Base-by-base conservation (phyloP, 2,113 vertebrate species). In the Dipodomys stephensi region DNA sequence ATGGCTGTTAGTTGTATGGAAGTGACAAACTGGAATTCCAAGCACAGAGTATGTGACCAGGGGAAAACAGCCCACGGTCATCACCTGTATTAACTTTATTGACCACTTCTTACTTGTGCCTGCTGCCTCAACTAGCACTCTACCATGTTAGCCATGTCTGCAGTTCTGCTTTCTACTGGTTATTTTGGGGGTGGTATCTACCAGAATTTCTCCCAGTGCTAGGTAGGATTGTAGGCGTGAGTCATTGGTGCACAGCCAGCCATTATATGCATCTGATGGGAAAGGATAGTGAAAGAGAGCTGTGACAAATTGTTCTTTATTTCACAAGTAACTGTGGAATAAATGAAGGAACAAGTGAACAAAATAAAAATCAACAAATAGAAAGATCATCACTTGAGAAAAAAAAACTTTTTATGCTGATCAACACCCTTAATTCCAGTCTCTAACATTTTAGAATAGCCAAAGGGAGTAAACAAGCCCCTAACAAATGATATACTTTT, bases 331-430 rank as follows among this genome's bases (percentile, higher is more conserved):
- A 32, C 44, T 57, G 18, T 30, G 65, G 65, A 90, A 67, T 72
- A 28, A 86, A 35, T 49, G 25, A 74, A 27, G 65, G 20, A 89
- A 30, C 30, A 27, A 77, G 19, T 78, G 60, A 77, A 44, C 65
- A 57, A 87, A 92, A 85, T 77, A 83, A 83, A 81, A 81, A 73
- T 83, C 27, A 82, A 60, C 30, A 80, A 86, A 71, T 30, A 74
- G 71, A 68, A 92, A 87, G 8, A 6, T 57, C 20, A 28, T 7
- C n/a, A 19, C 32, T 87, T 73, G 67, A 57, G 49, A 13, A 49
- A 67, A 57, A 57, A 64, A 0, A 83, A 60, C 53, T 74, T 10
- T 74, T 92, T 25, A 39, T 84, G 71, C 27, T 87, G 35, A 87
- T 49, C 62, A 87, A 46, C 77, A 65, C 15, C 60, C 60, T 39